Evolutionary conservation across 2,113 vertebrate species (phyloP), one percentile per base, ranked within the genome.

Genomic region (Elephas maximus): DNA sequence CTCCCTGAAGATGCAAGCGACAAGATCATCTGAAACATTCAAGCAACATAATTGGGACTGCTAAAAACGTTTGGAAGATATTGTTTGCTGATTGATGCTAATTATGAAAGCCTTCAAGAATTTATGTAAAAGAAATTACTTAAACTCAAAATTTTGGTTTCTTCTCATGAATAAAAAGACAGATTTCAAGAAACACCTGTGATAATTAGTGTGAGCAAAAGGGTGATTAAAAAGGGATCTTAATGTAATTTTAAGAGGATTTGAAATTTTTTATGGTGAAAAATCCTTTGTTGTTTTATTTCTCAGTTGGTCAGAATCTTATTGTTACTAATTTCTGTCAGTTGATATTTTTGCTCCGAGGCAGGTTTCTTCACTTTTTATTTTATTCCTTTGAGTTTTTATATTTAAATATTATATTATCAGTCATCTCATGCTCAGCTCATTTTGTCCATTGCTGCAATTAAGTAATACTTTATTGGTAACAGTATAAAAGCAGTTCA

Each of bases 241-340:
- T 92, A 74, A 62, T 93, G 33, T 30, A 86, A 41, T 88, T 33
- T 86, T 84, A 74, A 95, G 65, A 26, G 28, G 26, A 44, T 90
- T 90, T 92, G 44, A 83, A 60, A 4, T 8, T 67, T 96, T 96
- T 82, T 24, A 44, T 92, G 69, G 12, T 93, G 69, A 69, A 93
- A 86, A 90, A 14, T 62, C 9, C 4, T 89, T 74, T 48, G 6
- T 71, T 88, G 9, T 33, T 57, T 74, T 73, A 23, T 37, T 93
- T 88, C 93, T 95, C 82, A 76, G 74, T 93, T 93, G 37, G 6
- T 87, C 15, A 89, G 37, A 97, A 33, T 96, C 48, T 91, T 81
- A 37, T 9, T 93, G 6, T 83, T 86, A 88, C 51, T 95, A 93
- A 90, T 6, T 94, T 91, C 6, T 78, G 2, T 86, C 67, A 89